A percentile compares a stretch with the other conserved stretches of the same genome.
phyloP scores from a whole-genome alignment of 2,797 vertebrate species.

The Chiloscyllium punctatum region DNA sequence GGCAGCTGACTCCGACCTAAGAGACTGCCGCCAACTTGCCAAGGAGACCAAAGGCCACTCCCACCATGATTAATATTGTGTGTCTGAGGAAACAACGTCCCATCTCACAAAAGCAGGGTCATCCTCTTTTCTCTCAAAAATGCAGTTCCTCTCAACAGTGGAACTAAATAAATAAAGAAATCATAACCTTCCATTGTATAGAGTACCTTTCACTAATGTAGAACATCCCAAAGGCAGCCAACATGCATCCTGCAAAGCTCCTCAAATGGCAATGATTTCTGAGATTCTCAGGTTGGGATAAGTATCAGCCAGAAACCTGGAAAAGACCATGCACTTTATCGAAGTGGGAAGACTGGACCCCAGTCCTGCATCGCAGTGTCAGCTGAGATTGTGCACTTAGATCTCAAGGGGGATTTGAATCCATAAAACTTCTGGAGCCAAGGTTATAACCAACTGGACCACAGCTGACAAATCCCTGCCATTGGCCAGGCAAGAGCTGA shows the following conservation, averaged over 20 bases:
- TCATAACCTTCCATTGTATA: not conserved
- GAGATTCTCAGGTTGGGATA: not conserved
- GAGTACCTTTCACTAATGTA: not conserved
- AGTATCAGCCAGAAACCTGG: not conserved
- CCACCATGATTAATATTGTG: not conserved
- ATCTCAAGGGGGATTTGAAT: not conserved
- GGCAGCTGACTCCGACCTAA: not conserved
- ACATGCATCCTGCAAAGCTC: not conserved
- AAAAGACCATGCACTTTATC: no score
- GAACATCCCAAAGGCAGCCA: not conserved
- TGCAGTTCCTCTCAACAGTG: not conserved
- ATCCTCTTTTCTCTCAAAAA: not conserved
- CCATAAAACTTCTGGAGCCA: not conserved
- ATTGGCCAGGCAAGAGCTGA: not conserved
- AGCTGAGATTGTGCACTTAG: not conserved
- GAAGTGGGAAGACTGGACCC: no score
- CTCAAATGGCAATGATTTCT: not conserved
- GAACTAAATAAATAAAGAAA: not conserved
- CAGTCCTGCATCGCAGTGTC: not conserved
- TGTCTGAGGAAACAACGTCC: not conserved
- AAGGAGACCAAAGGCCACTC: not conserved
- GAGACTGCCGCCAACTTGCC: not conserved
- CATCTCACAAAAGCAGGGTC: not conserved
- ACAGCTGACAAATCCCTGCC: not conserved
- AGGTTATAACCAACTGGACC: not conserved